phyloP scores from a whole-genome alignment of 2,888 invertebrate species.

The Agrotis ipsilon region DNA sequence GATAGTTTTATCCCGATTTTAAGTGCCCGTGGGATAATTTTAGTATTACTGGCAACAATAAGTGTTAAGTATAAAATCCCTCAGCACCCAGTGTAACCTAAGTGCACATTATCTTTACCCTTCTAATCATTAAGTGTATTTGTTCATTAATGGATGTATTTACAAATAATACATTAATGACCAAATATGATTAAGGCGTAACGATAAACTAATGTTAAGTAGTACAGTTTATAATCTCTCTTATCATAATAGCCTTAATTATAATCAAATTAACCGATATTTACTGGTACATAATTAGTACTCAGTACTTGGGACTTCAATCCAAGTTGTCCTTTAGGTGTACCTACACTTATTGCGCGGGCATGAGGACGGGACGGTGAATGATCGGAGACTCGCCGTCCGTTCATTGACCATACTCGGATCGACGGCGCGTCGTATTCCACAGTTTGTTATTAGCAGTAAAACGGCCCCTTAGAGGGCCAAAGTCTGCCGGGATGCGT shows the following conservation, averaged over 20 bases:
- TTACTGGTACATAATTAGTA: not conserved
- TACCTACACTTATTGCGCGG: too few relatives aligned
- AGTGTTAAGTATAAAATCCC: not conserved
- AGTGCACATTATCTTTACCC: not conserved
- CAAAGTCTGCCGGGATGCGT: too few relatives aligned
- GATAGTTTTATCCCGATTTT: too few relatives aligned
- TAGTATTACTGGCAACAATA: too few relatives aligned
- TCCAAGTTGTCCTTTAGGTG: too few relatives aligned
- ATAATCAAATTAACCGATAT: constrained; percentile 14
- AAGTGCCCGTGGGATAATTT: not conserved
- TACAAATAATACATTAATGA: constrained; percentile 16
- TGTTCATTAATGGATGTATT: not conserved
- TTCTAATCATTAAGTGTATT: constrained; percentile 10
- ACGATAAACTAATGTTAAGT: constrained; percentile 7
- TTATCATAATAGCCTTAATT: constrained; percentile 11
- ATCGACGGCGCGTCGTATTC: too few relatives aligned
- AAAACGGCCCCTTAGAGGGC: too few relatives aligned
- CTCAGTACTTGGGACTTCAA: not conserved
- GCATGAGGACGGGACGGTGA: too few relatives aligned
- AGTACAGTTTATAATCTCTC: constrained; percentile 4
- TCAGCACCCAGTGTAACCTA: not conserved
- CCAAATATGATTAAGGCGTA: constrained; percentile 17
- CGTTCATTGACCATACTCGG: too few relatives aligned
- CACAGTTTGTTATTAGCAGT: too few relatives aligned
- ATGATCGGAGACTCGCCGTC: too few relatives aligned